Percentiles rank a stretch among this genome's conserved stretches.
phyloP scores from a whole-genome alignment of 2,888 invertebrate genomes.

The Ptilodon capucinus region DNA sequence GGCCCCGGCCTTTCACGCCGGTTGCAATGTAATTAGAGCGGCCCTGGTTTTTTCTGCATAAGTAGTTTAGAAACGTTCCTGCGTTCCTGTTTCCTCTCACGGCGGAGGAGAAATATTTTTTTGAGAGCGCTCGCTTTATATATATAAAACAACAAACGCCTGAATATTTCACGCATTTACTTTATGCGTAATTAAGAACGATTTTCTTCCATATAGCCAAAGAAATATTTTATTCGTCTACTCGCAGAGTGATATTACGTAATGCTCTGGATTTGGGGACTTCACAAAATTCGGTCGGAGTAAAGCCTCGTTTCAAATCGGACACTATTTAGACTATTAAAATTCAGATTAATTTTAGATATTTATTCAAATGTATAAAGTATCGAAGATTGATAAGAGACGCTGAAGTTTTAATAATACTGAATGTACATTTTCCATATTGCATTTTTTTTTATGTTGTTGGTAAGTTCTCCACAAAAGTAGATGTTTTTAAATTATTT shows the following conservation, averaged over 20 bases:
- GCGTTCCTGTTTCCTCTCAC: constrained; percentile 49
- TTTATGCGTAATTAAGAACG: background rate
- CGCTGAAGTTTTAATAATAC: too few species aligned
- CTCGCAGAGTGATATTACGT: constrained; percentile 21
- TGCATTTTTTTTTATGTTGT: too few species aligned
- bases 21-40: constrained; percentile 75
- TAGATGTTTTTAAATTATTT: too few species aligned
- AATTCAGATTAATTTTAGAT: too few species aligned
- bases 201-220: background rate
- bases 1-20: constrained; percentile 61
- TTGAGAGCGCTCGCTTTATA: constrained; percentile 20
- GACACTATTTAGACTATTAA: background rate
- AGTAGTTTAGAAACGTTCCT: constrained; percentile 63
- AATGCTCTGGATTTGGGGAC: constrained; percentile 27
- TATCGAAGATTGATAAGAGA: too few species aligned
- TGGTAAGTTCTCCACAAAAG: too few species aligned
- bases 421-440: too few species aligned
- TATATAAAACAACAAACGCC: background rate
- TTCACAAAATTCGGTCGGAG: constrained; percentile 29
- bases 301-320: constrained; percentile 25
- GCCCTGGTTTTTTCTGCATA: constrained; percentile 62
- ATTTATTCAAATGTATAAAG: too few species aligned
- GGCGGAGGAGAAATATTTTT: constrained; percentile 33
- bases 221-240: constrained; percentile 15
- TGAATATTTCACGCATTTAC: background rate